Percentiles rank a stretch among this genome's conserved stretches.
These are phyloP conservation scores for Nematolebias whitei DNA, from an alignment of 2,113 vertebrate genomes.

Conservation along the genomic window DNA sequence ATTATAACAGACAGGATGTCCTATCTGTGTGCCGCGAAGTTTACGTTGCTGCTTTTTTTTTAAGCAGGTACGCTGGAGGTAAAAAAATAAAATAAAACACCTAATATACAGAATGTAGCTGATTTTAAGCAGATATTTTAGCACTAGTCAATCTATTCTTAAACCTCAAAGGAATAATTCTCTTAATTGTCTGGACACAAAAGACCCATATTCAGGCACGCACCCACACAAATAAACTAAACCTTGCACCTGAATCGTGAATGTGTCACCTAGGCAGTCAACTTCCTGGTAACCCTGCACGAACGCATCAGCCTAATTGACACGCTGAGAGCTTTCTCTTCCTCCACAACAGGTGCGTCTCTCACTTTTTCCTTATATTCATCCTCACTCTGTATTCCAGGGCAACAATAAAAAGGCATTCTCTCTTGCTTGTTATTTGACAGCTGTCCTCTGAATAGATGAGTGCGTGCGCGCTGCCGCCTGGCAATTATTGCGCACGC, in stretches of 20 bases:
- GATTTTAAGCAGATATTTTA: no score
- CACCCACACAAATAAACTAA: not conserved
- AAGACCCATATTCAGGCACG: not conserved
- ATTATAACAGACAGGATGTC: not conserved
- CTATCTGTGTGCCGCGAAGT: not conserved
- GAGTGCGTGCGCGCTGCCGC: conserved; percentile 58
- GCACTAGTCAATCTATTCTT: no score
- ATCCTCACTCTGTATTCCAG: conserved; percentile 44
- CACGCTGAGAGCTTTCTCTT: conserved; percentile 54
- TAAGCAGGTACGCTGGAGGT: not conserved
- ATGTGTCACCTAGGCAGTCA: conserved; percentile 22
- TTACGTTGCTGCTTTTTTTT: not conserved
- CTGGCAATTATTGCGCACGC: conserved; percentile 74
- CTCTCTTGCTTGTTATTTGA: conserved; percentile 73
- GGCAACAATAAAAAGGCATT: conserved; percentile 69
- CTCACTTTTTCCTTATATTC: conserved; percentile 33
- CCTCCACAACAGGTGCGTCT: conserved; percentile 60
- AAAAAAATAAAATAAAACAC: not conserved
- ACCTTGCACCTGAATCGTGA: conserved; percentile 29
- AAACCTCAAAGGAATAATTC: not conserved
- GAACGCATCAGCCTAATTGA: conserved; percentile 57
- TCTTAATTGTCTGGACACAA: not conserved
- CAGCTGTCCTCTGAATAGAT: conserved; percentile 78
- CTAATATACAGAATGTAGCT: not conserved
- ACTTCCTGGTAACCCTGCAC: conserved; percentile 26